phyloP scores from a whole-genome alignment of 1,140 invertebrate species.

The Dendrolimus kikuchii region DNA sequence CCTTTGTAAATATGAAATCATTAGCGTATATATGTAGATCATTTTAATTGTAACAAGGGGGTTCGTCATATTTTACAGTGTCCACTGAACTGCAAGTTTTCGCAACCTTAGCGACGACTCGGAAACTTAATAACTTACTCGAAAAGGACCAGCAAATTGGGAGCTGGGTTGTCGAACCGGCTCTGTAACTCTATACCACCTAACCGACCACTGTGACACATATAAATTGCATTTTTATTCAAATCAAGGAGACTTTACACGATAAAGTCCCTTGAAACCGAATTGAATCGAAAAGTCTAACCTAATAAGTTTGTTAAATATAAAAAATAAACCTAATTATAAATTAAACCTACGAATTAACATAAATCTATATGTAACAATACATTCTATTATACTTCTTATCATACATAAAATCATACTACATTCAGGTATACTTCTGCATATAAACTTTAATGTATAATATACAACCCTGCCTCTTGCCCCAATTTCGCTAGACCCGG shows the following conservation, averaged over 20 bases:
- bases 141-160: slow-evolving; percentile 68
- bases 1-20: too few relatives aligned
- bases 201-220: slow-evolving; percentile 57
- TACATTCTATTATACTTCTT: too few relatives aligned
- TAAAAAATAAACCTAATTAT: too few relatives aligned
- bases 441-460: too few relatives aligned
- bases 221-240: slow-evolving; percentile 72
- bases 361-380: too few relatives aligned
- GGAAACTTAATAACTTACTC: slow-evolving; percentile 71
- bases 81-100: slow-evolving; percentile 59
- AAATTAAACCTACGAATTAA: too few relatives aligned
- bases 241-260: slow-evolving; percentile 63
- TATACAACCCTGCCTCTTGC: too few relatives aligned
- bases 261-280: slow-evolving; percentile 64
- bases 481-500: too few relatives aligned
- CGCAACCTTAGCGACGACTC: slow-evolving; percentile 65
- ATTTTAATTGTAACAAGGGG: too few relatives aligned
- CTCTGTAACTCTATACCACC: slow-evolving; percentile 61
- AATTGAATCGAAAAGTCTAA: slow-evolving; percentile 43
- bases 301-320: not conserved
- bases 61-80: not conserved
- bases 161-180: slow-evolving; percentile 56
- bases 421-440: too few relatives aligned
- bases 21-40: too few relatives aligned
- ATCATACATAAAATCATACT: too few relatives aligned